Base-by-base conservation (phyloP, 2,888 invertebrate genomes). In the Ectemnius cavifrons region DNA sequence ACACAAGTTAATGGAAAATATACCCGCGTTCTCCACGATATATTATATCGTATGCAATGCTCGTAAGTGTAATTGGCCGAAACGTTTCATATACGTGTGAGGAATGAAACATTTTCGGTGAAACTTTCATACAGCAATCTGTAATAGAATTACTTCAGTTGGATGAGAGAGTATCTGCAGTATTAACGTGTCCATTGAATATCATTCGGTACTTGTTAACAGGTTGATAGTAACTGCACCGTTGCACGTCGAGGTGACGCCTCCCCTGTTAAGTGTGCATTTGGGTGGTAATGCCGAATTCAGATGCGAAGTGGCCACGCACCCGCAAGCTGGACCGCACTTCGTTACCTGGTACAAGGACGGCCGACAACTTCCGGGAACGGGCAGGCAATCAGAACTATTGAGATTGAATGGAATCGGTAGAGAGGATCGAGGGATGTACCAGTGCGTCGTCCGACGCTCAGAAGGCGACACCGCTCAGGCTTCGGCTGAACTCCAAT, bases 271-370 rank as follows among this genome's bases (percentile, higher is more conserved):
- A 62, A 94, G 94, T 81, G 95, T 96, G 46, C 95, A 96, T 89
- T 94, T 96, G 90, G 95, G 94, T 4, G 94, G 95, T 63, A 93
- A 94, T 73, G 96, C 96, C 0, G 94, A 94, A 87, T 95, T 96
- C 90, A 93, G 93, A 82, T 91, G 90, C 83, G 88, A 90, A 67
- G 88, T 91, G 67, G 86, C 88, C 67, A 89, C 88, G 47, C 90
- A 90, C 80, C 87, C 89, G 62, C 92, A 92, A 73, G 91, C 92
- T 73, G 92, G 92, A 56, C 91, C 92, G 84, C 93, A 93, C 86
- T 93, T 93, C 82, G 92, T 93, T 67, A 92, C 93, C 58, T 94
- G 94, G 94, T 95, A 94, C 91, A 95, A 95, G 91, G 94, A 94
- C 88, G 94, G 94, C 8, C 90, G 94, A 18, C 94, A 94, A 88